A percentile compares a stretch with the other conserved stretches of the same genome.
phyloP scores from a whole-genome alignment of 2,797 vertebrate genomes.

The Brachymystax lenok region DNA sequence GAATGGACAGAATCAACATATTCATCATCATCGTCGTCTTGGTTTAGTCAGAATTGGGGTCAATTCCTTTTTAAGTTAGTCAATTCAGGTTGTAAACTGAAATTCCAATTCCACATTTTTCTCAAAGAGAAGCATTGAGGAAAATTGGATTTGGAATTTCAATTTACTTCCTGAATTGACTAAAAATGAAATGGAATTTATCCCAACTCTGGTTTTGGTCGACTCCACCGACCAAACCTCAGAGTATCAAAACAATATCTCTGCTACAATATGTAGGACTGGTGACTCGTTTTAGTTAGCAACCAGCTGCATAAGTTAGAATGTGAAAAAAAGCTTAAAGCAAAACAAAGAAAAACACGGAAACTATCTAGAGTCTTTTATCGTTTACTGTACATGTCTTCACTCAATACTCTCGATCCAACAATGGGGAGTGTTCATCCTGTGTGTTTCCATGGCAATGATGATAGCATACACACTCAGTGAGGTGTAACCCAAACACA shows the following conservation, averaged over 20 bases:
- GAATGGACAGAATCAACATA: slow-evolving; percentile 85
- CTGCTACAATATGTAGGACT: slow-evolving; percentile 86
- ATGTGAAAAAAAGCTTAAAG: slow-evolving; percentile 73
- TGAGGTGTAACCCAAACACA: slow-evolving; percentile 78
- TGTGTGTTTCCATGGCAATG: slow-evolving; percentile 69
- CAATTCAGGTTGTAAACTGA: neutral
- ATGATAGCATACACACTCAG: slow-evolving; percentile 69
- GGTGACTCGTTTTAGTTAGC: slow-evolving; percentile 85
- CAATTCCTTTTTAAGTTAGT: neutral
- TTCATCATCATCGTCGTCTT: slow-evolving; percentile 15
- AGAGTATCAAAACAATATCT: slow-evolving; percentile 73
- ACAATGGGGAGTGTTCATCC: slow-evolving; percentile 75
- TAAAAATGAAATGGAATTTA: neutral
- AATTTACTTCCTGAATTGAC: neutral
- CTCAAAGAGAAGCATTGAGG: neutral
- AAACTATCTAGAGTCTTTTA: slow-evolving; percentile 78
- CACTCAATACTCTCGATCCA: slow-evolving; percentile 73
- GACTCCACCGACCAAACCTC: slow-evolving; percentile 79
- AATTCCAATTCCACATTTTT: neutral
- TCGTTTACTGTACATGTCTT: slow-evolving; percentile 81
- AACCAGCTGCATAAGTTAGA: slow-evolving; percentile 87
- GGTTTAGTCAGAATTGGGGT: neutral
- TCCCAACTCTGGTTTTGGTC: slow-evolving; percentile 76
- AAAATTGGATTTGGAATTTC: neutral
- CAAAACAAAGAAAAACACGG: slow-evolving; percentile 35